Percentiles rank a stretch among this genome's conserved stretches.
phyloP scores from a whole-genome alignment of 2,113 vertebrate genomes.

The Paracyprichromis sp. region DNA sequence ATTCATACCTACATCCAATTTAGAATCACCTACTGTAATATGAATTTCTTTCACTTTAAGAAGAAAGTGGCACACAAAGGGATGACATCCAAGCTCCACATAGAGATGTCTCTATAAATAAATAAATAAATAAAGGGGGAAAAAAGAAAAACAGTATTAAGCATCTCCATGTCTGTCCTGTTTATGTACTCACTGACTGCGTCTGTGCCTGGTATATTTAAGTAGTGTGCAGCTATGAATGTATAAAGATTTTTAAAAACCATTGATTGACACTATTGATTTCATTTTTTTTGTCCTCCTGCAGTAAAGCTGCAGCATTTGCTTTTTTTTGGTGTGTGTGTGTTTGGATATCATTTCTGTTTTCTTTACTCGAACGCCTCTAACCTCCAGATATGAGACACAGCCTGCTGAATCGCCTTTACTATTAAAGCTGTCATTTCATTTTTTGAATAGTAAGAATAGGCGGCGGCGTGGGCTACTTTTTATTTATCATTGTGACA shows the following conservation, averaged over 20 bases:
- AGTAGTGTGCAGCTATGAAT: neutral
- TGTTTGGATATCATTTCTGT: neutral
- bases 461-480: neutral
- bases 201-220: neutral
- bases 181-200: neutral
- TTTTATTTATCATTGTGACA: neutral
- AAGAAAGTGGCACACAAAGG: neutral
- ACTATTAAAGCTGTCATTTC: neutral
- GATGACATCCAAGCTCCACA: neutral
- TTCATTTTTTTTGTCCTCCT: neutral
- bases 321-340: neutral
- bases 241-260: neutral
- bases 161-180: neutral
- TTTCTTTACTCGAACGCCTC: neutral
- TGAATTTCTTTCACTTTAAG: neutral
- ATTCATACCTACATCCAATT: neutral
- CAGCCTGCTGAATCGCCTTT: neutral
- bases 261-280: constrained; percentile 5
- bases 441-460: neutral
- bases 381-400: neutral
- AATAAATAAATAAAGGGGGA: neutral
- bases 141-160: neutral
- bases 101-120: neutral
- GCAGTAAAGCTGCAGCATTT: neutral
- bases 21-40: neutral